A percentile compares a stretch with the other conserved stretches of the same genome.
Evolutionary conservation across 2,888 invertebrate species (phyloP).

Genomic region (Germaria angustata): DNA sequence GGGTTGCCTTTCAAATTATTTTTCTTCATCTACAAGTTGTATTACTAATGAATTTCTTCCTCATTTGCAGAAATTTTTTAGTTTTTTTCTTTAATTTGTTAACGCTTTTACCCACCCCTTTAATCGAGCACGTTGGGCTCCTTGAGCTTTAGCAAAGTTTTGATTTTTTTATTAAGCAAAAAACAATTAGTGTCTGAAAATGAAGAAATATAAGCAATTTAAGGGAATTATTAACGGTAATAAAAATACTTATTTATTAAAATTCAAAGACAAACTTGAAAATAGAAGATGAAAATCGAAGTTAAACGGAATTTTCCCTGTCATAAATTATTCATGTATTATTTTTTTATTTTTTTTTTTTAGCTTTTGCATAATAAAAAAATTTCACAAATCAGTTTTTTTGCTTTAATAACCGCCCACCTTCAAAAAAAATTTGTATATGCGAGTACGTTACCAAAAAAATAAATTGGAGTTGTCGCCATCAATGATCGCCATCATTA

Average conservation of each 20-base stretch:
- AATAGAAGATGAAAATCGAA: background rate
- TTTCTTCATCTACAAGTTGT: conserved; percentile 58
- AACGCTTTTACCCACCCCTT: background rate
- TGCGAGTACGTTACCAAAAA: no score
- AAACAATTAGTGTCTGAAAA: conserved; percentile 64
- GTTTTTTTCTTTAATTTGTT: background rate
- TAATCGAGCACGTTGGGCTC: background rate
- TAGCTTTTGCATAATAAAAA: no score
- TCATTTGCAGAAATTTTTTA: conserved; percentile 46
- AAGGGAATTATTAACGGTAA: conserved; percentile 28
- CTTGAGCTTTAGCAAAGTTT: background rate
- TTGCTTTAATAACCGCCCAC: no score
- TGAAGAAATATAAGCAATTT: conserved; percentile 45
- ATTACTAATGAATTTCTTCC: conserved; percentile 65
- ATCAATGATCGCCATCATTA: no score
- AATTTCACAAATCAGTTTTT: no score
- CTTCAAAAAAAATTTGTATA: no score
- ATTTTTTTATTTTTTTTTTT: no score
- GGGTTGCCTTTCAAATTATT: conserved; percentile 54
- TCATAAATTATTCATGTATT: no score
- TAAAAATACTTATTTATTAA: conserved; percentile 8
- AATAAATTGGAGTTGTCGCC: no score
- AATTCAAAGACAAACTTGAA: background rate
- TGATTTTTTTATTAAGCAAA: conserved; percentile 19
- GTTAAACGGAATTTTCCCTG: no score